Percentiles rank a stretch among this genome's conserved stretches.
Evolutionary conservation across 2,113 vertebrate species (phyloP).

Genomic region (Tyto alba): DNA sequence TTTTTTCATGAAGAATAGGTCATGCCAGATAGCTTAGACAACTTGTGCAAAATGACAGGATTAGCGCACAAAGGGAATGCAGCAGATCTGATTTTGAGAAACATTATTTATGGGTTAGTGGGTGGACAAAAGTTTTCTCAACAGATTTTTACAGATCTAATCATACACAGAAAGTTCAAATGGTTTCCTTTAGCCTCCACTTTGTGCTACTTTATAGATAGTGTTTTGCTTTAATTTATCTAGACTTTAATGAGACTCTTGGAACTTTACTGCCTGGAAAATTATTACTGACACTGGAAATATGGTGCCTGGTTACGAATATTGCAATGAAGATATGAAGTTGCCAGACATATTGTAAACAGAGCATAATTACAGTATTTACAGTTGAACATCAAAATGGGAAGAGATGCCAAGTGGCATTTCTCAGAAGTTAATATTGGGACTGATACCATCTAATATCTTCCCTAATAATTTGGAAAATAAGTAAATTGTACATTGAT

Average conservation of each 20-base stretch:
- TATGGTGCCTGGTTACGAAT: slow-evolving; percentile 2
- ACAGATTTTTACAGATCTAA: not conserved
- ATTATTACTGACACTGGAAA: slow-evolving; percentile 47
- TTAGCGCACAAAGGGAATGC: not conserved
- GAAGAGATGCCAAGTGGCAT: slow-evolving; percentile 43
- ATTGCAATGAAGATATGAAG: slow-evolving; percentile 11
- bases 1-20: not conserved
- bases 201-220: not conserved
- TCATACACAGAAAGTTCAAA: not conserved
- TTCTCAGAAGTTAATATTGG: slow-evolving; percentile 48
- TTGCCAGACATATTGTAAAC: slow-evolving; percentile 36
- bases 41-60: not conserved
- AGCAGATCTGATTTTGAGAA: not conserved
- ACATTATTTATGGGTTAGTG: not conserved
- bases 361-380: slow-evolving; percentile 50
- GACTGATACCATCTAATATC: slow-evolving; percentile 22
- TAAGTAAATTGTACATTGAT: not conserved
- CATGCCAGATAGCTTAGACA: not conserved
- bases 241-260: not conserved
- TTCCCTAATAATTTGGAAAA: slow-evolving; percentile 49
- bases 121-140: not conserved
- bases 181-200: not conserved
- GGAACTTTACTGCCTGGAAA: not conserved
- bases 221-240: not conserved
- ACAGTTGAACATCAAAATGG: slow-evolving; percentile 46